A percentile compares a stretch with the other conserved stretches of the same genome.
Evolutionary conservation across 2,797 vertebrate species (phyloP).

Genomic region (Coendou prehensilis): DNA sequence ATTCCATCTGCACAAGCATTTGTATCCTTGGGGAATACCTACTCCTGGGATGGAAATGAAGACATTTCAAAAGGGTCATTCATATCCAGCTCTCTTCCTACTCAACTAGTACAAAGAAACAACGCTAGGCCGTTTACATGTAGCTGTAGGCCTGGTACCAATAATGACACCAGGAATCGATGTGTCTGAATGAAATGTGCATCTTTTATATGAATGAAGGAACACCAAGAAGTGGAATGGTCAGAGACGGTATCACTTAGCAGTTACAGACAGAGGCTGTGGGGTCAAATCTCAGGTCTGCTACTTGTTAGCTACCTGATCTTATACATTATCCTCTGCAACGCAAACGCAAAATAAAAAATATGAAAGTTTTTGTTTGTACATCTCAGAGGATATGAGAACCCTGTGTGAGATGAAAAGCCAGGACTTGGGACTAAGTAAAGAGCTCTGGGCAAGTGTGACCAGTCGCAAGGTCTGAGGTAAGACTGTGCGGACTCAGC

Average conservation of each 20-base stretch:
- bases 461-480: neutral
- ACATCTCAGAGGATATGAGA: neutral
- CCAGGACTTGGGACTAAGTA: neutral
- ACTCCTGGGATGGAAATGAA: neutral
- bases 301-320: neutral
- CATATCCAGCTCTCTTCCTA: neutral
- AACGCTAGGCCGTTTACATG: neutral
- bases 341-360: conserved; percentile 32
- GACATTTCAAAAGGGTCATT: neutral
- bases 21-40: neutral
- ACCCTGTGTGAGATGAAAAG: neutral
- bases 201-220: neutral
- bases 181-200: neutral
- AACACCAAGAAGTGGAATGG: too few species aligned
- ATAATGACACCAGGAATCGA: neutral
- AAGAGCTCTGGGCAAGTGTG: neutral
- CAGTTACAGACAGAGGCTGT: neutral
- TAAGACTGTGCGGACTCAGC: neutral
- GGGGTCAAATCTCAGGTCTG: neutral
- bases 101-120: neutral
- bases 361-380: neutral
- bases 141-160: neutral
- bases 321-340: neutral
- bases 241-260: neutral
- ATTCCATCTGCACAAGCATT: neutral